Evolutionary conservation across 2,888 invertebrate genomes (phyloP).

Genomic region (Sepiola atlantica): DNA sequence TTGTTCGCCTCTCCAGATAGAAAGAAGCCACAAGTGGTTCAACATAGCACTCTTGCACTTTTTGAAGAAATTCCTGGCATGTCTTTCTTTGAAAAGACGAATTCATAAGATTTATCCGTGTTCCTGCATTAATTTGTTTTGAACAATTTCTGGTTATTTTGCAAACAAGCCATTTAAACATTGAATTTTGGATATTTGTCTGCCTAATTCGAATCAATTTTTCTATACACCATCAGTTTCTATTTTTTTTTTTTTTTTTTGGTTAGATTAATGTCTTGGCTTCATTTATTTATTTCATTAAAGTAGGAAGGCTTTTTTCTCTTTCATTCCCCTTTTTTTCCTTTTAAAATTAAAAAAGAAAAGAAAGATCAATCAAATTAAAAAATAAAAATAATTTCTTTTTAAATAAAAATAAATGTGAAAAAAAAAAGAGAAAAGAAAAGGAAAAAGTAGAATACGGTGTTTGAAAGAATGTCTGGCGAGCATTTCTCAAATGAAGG

Average conservation of each 20-base stretch:
- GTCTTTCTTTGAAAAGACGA: neutral
- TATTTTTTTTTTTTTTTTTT: neutral
- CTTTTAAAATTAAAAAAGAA: neutral
- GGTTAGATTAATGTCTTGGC: neutral
- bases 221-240: neutral
- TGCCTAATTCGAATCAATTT: neutral
- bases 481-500: neutral
- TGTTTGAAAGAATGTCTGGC: neutral
- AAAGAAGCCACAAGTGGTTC: no score
- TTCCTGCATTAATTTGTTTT: neutral
- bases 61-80: neutral
- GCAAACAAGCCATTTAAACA: neutral
- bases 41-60: neutral
- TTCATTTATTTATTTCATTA: constrained; percentile 5
- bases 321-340: neutral
- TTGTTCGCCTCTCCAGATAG: no score
- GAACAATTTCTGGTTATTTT: constrained; percentile 24
- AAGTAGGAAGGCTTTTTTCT: neutral
- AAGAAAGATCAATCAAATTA: neutral
- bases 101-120: neutral
- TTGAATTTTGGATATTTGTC: neutral
- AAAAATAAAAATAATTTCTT: neutral
- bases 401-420: neutral
- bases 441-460: neutral
- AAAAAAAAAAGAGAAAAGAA: neutral